phyloP scores from a whole-genome alignment of 2,888 invertebrate species.

The Diarsia mendica region DNA sequence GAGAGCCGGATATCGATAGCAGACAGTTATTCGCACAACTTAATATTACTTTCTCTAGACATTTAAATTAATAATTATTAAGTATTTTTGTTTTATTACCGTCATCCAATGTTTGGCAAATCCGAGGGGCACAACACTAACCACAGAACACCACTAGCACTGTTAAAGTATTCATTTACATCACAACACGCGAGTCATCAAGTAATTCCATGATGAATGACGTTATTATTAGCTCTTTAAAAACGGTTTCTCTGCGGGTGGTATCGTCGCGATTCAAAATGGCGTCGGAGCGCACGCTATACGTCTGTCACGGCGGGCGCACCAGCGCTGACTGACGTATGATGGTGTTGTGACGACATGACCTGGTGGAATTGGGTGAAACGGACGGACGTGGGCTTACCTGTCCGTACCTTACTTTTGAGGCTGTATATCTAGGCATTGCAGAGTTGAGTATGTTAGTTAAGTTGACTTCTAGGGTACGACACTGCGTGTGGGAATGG shows the following conservation, averaged over 20 bases:
- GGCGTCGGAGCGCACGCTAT: constrained; percentile 39
- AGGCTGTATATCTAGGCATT: constrained; percentile 9
- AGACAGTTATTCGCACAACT: constrained; percentile 47
- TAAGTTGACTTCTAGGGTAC: constrained; percentile 10
- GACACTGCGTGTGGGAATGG: not conserved
- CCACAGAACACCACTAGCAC: constrained; percentile 66
- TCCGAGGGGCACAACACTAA: constrained; percentile 61
- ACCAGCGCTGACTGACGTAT: constrained; percentile 60
- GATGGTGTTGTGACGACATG: constrained; percentile 48
- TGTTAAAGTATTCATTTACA: constrained; percentile 53
- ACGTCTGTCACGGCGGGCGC: constrained; percentile 67
- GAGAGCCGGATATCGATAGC: constrained; percentile 48
- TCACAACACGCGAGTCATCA: constrained; percentile 55
- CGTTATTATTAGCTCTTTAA: constrained; percentile 75
- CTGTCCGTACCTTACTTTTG: constrained; percentile 44
- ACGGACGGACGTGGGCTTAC: constrained; percentile 60
- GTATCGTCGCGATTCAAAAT: constrained; percentile 57
- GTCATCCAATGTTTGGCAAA: constrained; percentile 47
- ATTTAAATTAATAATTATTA: constrained; percentile 17
- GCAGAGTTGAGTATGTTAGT: not conserved
- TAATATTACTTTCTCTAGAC: constrained; percentile 54
- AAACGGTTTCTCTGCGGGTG: constrained; percentile 78
- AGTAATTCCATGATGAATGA: constrained; percentile 69
- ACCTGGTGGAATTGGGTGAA: constrained; percentile 65
- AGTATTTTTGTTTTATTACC: constrained; percentile 43